Evolutionary conservation across 2,797 vertebrate genomes (phyloP), one percentile per base, ranked within the genome.

Genomic region (Coracias cyanogaster): DNA sequence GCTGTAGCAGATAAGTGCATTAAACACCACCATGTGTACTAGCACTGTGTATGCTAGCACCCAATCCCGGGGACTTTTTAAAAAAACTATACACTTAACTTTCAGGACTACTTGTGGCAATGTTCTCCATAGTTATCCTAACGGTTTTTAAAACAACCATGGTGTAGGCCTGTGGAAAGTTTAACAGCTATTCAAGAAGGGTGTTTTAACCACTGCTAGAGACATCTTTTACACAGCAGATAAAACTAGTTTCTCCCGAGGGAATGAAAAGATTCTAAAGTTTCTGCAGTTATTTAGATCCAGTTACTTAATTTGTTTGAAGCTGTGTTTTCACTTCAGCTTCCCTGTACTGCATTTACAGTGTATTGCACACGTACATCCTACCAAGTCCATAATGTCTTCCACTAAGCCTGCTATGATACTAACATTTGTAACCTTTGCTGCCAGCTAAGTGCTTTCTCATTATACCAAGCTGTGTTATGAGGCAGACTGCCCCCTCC

Each of bases 191-290:
- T 83, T 92, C 48, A 66, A 57, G 48, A 70, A 45, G 17, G 10
- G 15, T 85, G 17, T 85, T 96, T 86, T 90, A 90, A 88, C 41
- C 91, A 33, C 31, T 71, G 18, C 80, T 81, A 84, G 89, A 92
- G 67, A 33, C 19, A 55, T 41, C 51, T 74, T 70, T 93, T 88
- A 65, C 57, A 71, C 37, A 78, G 51, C n/a, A 83, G 39, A 51
- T 65, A 92, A 84, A 90, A 73, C 89, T 74, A 57, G 25, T 66
- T 70, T 7, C 45, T 19, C 4, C 35, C 12, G 39, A 83, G 76
- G 31, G 61, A 92, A 84, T 62, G 1, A 52, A 45, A 48, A 88
- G 65, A 60, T 89, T 93, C 35, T 78, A 66, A 88, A 89, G 82
- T 73, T 93, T 52, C 82, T 89, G 62, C 28, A 76, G 22, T 83